Evolutionary conservation across 2,113 vertebrate species (phyloP).

Genomic region (Stomatorhinus ivindoensis): DNA sequence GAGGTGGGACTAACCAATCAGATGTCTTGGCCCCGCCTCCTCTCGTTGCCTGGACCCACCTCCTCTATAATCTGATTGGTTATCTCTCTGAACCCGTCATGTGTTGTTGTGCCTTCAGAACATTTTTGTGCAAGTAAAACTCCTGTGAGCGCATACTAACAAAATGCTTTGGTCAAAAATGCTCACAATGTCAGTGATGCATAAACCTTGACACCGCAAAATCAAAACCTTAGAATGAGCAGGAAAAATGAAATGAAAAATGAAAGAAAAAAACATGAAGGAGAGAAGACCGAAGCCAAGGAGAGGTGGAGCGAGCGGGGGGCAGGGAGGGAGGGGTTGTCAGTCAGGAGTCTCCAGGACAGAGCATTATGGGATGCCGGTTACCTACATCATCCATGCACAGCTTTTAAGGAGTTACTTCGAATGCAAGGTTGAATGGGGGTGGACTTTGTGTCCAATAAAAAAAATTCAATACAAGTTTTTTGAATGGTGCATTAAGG

Average conservation of each 20-base stretch:
- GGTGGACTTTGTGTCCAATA: not conserved
- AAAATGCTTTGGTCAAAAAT: not conserved
- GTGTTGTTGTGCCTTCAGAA: not conserved
- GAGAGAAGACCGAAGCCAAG: not conserved
- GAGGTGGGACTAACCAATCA: not conserved
- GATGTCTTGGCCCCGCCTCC: not conserved
- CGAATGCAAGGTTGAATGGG: not conserved
- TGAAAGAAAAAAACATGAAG: not conserved
- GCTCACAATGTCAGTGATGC: conserved; percentile 8
- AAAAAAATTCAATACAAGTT: not conserved
- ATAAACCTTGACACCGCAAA: not conserved
- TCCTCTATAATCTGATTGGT: not conserved
- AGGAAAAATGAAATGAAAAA: not conserved
- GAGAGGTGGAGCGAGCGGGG: not conserved
- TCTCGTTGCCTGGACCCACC: too few species aligned
- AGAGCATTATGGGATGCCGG: not conserved
- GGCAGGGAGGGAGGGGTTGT: not conserved
- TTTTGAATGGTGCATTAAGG: not conserved
- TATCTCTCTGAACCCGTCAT: not conserved
- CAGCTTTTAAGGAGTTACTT: not conserved
- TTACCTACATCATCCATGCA: not conserved
- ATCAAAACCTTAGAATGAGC: not conserved
- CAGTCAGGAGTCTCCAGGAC: not conserved
- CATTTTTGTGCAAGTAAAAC: not conserved
- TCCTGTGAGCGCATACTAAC: not conserved